Conservation (phyloP, 2,888 invertebrate species). For the Lochmaea crataegi region DNA sequence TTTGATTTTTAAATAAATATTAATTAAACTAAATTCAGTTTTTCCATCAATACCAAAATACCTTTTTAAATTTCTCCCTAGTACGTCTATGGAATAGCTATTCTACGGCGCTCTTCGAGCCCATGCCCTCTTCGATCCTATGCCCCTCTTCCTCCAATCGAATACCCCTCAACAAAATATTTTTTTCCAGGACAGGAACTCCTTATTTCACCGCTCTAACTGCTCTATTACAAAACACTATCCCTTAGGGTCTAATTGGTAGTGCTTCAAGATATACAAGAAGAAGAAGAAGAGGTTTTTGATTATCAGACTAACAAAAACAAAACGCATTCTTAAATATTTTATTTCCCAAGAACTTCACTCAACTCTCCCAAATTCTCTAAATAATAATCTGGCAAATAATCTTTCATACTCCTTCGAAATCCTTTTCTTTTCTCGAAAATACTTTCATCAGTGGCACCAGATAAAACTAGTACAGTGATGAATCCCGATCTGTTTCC, state of each 20-base stretch:
- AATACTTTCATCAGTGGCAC: conserved; percentile 73
- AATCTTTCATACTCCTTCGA: conserved; percentile 72
- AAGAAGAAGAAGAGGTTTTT: too few relatives aligned
- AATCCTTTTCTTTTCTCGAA: conserved; percentile 67
- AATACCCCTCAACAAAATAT: conserved; percentile 5
- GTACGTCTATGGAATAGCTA: conserved; percentile 10
- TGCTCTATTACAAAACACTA: not conserved
- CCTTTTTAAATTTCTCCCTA: not conserved
- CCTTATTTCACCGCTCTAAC: not conserved
- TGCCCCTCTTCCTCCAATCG: not conserved
- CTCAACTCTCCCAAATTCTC: conserved; percentile 77
- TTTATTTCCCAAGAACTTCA: conserved; percentile 54
- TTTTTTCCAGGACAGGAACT: conserved; percentile 11
- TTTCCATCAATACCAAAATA: too few relatives aligned
- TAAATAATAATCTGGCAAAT: conserved; percentile 78
- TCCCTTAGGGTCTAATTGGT: too few relatives aligned
- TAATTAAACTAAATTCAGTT: not conserved
- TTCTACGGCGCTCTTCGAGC: conserved; percentile 8
- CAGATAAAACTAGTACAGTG: conserved; percentile 88
- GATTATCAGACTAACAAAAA: not conserved
- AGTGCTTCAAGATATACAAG: too few relatives aligned
- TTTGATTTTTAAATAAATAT: too few relatives aligned
- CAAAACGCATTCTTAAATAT: conserved; percentile 60
- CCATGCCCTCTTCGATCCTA: conserved; percentile 6
- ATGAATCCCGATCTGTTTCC: conserved; percentile 89